Conservation (phyloP, 2,888 invertebrate genomes). For the Kuschelorhynchus macadamiae region DNA sequence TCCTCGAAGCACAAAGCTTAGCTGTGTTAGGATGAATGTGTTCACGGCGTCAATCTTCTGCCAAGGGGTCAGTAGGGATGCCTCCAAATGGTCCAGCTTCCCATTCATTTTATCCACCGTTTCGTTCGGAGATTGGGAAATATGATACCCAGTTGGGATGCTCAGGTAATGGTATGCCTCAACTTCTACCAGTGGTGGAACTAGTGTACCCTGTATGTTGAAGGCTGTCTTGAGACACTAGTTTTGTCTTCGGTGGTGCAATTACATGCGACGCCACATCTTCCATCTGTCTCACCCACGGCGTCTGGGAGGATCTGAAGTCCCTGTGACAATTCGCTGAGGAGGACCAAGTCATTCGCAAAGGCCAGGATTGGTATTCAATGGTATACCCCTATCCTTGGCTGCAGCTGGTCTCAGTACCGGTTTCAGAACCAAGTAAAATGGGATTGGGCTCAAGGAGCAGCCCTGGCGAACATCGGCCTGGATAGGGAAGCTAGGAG, state of each 20-base stretch:
- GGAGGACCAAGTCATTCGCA: slow-evolving; percentile 43
- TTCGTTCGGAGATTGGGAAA: slow-evolving; percentile 50
- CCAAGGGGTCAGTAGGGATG: slow-evolving; percentile 51
- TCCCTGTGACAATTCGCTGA: slow-evolving; percentile 38
- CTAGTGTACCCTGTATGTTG: slow-evolving; percentile 48
- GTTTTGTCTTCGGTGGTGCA: slow-evolving; percentile 42
- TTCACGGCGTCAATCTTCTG: slow-evolving; percentile 54
- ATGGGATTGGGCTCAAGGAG: slow-evolving; percentile 60
- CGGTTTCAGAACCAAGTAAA: slow-evolving; percentile 58
- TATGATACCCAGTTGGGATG: slow-evolving; percentile 57
- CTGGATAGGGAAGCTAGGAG: slow-evolving; percentile 42
- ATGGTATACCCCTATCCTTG: not conserved
- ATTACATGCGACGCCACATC: slow-evolving; percentile 58
- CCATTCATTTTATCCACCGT: slow-evolving; percentile 48
- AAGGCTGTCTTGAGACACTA: slow-evolving; percentile 42
- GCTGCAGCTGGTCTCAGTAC: slow-evolving; percentile 26
- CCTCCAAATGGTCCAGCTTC: slow-evolving; percentile 45
- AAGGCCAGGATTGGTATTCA: slow-evolving; percentile 34
- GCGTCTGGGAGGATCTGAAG: slow-evolving; percentile 42
- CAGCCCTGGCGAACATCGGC: slow-evolving; percentile 62
- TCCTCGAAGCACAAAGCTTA: slow-evolving; percentile 58
- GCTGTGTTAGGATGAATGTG: slow-evolving; percentile 56
- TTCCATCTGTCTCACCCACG: slow-evolving; percentile 32
- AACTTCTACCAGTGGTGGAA: slow-evolving; percentile 49
- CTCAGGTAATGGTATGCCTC: slow-evolving; percentile 60